phyloP scores from a whole-genome alignment of 37 sponge, comb jelly and placozoan genomes.

The Crambe crambe region DNA sequence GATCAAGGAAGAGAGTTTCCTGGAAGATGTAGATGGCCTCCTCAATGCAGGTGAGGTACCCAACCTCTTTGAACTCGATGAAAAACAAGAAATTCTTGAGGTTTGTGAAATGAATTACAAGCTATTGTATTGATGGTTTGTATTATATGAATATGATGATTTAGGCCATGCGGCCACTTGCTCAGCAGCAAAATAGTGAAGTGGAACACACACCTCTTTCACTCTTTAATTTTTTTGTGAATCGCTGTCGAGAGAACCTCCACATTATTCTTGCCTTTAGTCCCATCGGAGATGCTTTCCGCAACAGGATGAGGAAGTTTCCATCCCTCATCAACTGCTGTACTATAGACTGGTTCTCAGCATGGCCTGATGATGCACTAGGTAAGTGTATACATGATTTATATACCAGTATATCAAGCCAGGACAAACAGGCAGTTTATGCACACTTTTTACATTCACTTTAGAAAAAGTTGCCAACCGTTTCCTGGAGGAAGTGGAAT shows the following conservation, averaged over 20 bases:
- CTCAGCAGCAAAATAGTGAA: constrained; percentile 90
- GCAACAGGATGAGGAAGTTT: constrained; percentile 92
- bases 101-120: constrained; percentile 20
- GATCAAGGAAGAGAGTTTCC: constrained; percentile 95
- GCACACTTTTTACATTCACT: background rate
- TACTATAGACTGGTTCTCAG: constrained; percentile 99
- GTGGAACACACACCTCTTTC: constrained; percentile 95
- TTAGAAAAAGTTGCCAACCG: constrained; percentile 92
- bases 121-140: background rate
- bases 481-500: constrained; percentile 94
- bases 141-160: background rate
- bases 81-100: constrained; percentile 96
- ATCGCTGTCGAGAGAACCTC: constrained; percentile 95
- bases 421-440: background rate
- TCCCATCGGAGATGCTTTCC: constrained; percentile 98
- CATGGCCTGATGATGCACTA: constrained; percentile 96
- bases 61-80: constrained; percentile 93
- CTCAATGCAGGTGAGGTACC: constrained; percentile 99
- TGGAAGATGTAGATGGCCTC: constrained; percentile 98
- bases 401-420: background rate
- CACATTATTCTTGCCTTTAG: constrained; percentile 97
- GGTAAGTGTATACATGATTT: constrained; percentile 8
- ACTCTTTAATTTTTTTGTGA: constrained; percentile 93
- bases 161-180: constrained; percentile 91
- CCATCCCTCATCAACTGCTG: constrained; percentile 99